These are phyloP conservation scores for Spilosoma lubricipeda DNA, from an alignment of 2,888 invertebrate species.

Conservation along the genomic window DNA sequence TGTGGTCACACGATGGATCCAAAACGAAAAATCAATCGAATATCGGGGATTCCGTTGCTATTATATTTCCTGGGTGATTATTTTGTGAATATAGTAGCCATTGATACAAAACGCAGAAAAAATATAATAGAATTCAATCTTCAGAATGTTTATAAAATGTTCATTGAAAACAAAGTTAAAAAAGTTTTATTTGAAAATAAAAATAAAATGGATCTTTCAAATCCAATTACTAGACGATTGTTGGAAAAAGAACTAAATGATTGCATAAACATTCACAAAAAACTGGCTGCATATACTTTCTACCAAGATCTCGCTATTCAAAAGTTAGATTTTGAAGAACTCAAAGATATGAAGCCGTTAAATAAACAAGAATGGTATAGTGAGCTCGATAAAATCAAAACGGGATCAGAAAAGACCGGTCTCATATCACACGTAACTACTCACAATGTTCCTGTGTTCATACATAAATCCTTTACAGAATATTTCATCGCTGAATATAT, in stretches of 20 bases:
- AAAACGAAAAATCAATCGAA: not conserved
- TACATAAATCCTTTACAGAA: slow-evolving; percentile 17
- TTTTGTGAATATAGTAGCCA: slow-evolving; percentile 18
- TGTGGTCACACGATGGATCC: not conserved
- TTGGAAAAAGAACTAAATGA: slow-evolving; percentile 28
- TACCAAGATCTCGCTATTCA: not conserved
- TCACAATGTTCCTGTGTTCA: slow-evolving; percentile 7
- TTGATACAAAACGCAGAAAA: not conserved
- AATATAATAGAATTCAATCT: slow-evolving; percentile 25
- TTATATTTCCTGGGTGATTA: slow-evolving; percentile 31
- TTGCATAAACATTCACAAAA: slow-evolving; percentile 28
- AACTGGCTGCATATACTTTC: slow-evolving; percentile 29
- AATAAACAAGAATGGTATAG: not conserved
- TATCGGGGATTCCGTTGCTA: slow-evolving; percentile 28
- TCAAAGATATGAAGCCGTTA: slow-evolving; percentile 10
- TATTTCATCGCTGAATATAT: slow-evolving; percentile 16
- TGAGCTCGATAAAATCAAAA: not conserved
- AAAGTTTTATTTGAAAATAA: slow-evolving; percentile 33
- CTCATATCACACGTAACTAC: slow-evolving; percentile 9
- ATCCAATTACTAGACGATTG: slow-evolving; percentile 11
- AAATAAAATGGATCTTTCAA: slow-evolving; percentile 27
- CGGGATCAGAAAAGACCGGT: slow-evolving; percentile 13
- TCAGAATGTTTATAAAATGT: slow-evolving; percentile 31
- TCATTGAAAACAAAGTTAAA: slow-evolving; percentile 32
- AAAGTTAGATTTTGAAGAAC: slow-evolving; percentile 2